Percentiles rank a stretch among this genome's conserved stretches.
Evolutionary conservation across 2,113 vertebrate species (phyloP).

Genomic region (Collichthys lucidus): DNA sequence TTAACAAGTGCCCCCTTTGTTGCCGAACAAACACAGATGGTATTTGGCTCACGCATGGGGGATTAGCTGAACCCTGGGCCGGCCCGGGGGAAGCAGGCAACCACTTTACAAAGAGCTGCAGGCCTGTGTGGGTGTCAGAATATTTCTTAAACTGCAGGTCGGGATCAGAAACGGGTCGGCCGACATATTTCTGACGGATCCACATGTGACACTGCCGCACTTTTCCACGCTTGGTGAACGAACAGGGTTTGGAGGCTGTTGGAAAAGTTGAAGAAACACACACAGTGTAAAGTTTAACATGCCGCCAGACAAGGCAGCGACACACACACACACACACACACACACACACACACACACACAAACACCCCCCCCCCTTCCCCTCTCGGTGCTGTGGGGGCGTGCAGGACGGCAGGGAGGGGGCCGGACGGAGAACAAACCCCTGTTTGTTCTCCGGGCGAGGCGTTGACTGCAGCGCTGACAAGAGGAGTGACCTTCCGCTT

Average conservation of each 20-base stretch:
- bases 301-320: conserved; percentile 32
- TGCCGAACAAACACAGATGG: conserved; percentile 86
- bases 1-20: conserved; percentile 88
- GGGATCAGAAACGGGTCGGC: not conserved
- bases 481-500: conserved; percentile 76
- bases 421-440: conserved; percentile 74
- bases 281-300: conserved; percentile 12
- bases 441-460: conserved; percentile 77
- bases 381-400: conserved; percentile 58
- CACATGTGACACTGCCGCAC: not conserved
- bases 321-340: conserved; percentile 27
- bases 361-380: conserved; percentile 34
- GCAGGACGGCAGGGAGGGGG: conserved; percentile 58
- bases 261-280: conserved; percentile 22
- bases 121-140: conserved; percentile 61
- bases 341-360: too few species aligned
- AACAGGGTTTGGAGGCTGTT: not conserved
- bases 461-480: conserved; percentile 70
- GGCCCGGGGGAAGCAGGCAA: conserved; percentile 71
- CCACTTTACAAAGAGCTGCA: conserved; percentile 72
- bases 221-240: not conserved
- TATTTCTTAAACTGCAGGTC: conserved; percentile 40
- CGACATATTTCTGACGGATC: conserved; percentile 1
- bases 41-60: conserved; percentile 86
- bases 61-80: conserved; percentile 83